These are phyloP conservation scores for Ctenoplectra terminalis DNA, from an alignment of 1,140 invertebrate species.

Conservation along the genomic window DNA sequence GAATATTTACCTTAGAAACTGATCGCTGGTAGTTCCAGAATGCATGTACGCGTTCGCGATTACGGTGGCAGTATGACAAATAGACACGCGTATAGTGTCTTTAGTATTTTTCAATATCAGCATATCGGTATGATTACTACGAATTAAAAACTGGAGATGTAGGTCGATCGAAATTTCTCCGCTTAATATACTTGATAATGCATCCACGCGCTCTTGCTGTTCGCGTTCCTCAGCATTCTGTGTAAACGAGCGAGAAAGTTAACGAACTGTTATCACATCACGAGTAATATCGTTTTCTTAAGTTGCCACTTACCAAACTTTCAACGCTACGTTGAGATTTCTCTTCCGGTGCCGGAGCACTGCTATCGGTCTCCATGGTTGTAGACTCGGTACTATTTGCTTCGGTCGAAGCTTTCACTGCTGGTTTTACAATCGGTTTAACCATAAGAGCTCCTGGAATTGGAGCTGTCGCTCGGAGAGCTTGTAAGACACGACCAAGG, in stretches of 20 bases:
- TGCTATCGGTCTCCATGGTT: conserved; percentile 63
- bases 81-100: conserved; percentile 98
- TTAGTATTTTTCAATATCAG: conserved; percentile 98
- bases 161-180: conserved; percentile 98
- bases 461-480: conserved; percentile 91
- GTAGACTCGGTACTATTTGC: conserved; percentile 47
- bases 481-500: conserved; percentile 93
- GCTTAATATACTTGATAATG: conserved; percentile 95
- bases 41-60: conserved; percentile 99
- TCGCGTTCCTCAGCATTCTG: conserved; percentile 92
- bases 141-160: conserved; percentile 98
- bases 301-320: conserved; percentile 78
- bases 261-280: background rate
- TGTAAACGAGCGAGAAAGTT: conserved; percentile 70
- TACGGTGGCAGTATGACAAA: conserved; percentile 99
- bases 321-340: conserved; percentile 80
- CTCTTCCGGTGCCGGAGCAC: conserved; percentile 77
- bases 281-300: conserved; percentile 66
- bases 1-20: conserved; percentile 89
- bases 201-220: conserved; percentile 93
- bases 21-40: conserved; percentile 96
- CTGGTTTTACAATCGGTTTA: conserved; percentile 88
- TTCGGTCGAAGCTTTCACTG: conserved; percentile 76
- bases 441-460: conserved; percentile 88
- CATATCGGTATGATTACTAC: conserved; percentile 99